phyloP scores from a whole-genome alignment of 2,888 invertebrate genomes.

The Pasiphila rectangulata region DNA sequence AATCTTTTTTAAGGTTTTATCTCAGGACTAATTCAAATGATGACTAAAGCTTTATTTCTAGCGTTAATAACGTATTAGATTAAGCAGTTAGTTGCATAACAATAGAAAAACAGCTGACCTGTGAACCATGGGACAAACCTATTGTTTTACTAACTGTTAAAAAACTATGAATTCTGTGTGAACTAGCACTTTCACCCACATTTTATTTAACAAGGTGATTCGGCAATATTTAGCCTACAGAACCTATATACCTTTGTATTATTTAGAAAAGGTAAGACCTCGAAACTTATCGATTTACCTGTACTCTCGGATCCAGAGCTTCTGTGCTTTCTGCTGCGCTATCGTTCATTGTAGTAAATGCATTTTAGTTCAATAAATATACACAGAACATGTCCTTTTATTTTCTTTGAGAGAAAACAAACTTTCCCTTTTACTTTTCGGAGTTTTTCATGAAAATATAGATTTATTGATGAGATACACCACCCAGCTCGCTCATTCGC shows the following conservation, averaged over 20 bases:
- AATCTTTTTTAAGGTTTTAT: too few relatives aligned
- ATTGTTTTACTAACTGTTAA: slow-evolving; percentile 20
- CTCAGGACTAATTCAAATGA: too few relatives aligned
- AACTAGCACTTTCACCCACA: slow-evolving; percentile 7
- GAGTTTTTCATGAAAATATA: slow-evolving; percentile 6
- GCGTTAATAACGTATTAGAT: too few relatives aligned
- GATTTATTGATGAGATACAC: neutral
- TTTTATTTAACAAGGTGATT: neutral
- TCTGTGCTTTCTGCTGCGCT: slow-evolving; percentile 83
- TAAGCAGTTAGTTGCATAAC: slow-evolving; percentile 21
- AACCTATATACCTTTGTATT: neutral
- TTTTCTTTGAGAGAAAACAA: slow-evolving; percentile 4
- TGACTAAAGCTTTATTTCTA: too few relatives aligned
- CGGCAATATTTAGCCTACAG: neutral
- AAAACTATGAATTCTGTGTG: slow-evolving; percentile 7
- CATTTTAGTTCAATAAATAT: slow-evolving; percentile 55
- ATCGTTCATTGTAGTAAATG: slow-evolving; percentile 78
- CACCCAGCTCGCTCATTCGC: neutral
- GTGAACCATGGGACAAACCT: slow-evolving; percentile 22
- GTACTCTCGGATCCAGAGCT: slow-evolving; percentile 90
- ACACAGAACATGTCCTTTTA: neutral
- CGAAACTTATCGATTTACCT: slow-evolving; percentile 80
- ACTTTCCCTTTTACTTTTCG: slow-evolving; percentile 5
- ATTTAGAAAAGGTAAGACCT: slow-evolving; percentile 24
- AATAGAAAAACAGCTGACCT: slow-evolving; percentile 26